Evolutionary conservation across 2,797 vertebrate species (phyloP).

Genomic region (Coluber constrictor): DNA sequence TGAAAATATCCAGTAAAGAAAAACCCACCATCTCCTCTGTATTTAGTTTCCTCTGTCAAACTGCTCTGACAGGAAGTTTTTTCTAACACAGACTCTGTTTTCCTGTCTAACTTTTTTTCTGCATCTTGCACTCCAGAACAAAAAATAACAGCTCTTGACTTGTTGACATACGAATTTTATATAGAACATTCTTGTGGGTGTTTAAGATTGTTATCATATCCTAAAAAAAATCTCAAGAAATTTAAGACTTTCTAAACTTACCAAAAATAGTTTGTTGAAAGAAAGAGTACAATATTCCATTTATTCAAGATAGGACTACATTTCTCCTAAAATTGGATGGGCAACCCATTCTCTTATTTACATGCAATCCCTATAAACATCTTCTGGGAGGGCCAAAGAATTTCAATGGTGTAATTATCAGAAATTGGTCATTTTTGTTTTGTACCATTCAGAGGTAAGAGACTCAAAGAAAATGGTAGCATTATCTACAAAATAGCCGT

Average conservation of each 20-base stretch:
- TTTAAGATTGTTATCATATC: background rate
- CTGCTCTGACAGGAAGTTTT: background rate
- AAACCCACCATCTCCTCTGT: background rate
- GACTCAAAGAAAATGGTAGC: background rate
- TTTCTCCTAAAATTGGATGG: background rate
- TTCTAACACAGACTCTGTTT: background rate
- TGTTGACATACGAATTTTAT: background rate
- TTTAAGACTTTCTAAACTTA: background rate
- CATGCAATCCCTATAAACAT: background rate
- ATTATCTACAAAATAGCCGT: background rate
- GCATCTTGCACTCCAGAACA: background rate
- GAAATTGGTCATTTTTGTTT: background rate
- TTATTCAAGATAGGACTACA: background rate
- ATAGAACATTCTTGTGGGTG: background rate
- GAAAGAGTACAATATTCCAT: background rate
- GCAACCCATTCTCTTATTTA: background rate
- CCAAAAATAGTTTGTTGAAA: background rate
- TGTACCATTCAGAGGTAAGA: background rate
- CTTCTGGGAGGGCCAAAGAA: background rate
- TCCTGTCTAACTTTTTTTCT: background rate
- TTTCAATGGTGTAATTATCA: background rate
- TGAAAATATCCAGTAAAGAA: background rate
- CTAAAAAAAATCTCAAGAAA: background rate
- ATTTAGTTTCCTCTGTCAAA: background rate
- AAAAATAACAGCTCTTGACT: background rate